Evolutionary conservation across 2,888 invertebrate species (phyloP).

Genomic region (Priocnemis perturbator): DNA sequence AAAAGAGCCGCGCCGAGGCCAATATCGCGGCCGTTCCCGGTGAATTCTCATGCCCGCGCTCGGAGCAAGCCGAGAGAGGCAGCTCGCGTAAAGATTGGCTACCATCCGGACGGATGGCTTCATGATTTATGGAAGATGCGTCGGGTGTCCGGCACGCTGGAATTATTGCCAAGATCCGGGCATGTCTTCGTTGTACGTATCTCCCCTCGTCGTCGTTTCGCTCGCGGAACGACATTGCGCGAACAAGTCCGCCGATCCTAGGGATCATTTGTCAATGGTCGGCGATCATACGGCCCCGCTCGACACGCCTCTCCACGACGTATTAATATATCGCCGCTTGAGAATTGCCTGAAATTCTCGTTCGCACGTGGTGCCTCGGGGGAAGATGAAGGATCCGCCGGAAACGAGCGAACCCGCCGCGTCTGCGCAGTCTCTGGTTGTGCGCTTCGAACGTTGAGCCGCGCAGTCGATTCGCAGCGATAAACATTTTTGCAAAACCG

Average conservation of each 20-base stretch:
- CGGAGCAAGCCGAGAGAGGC: too few species aligned
- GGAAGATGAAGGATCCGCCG: neutral
- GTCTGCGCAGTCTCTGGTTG: too few species aligned
- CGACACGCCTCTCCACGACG: slow-evolving; percentile 5
- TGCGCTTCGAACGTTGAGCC: too few species aligned
- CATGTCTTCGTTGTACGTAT: slow-evolving; percentile 35
- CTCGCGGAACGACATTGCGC: slow-evolving; percentile 6
- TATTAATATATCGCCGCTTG: slow-evolving; percentile 5
- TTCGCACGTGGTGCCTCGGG: slow-evolving; percentile 1
- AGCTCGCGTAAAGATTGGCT: neutral
- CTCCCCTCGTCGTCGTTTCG: neutral
- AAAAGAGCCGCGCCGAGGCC: too few species aligned
- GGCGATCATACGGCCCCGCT: neutral
- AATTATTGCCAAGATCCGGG: slow-evolving; percentile 48
- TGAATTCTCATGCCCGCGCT: too few species aligned
- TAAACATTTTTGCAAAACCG: too few species aligned
- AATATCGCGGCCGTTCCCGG: too few species aligned
- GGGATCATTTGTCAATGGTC: slow-evolving; percentile 7
- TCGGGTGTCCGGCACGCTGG: slow-evolving; percentile 49
- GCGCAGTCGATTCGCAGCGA: too few species aligned
- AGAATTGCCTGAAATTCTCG: slow-evolving; percentile 3
- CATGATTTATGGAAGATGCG: slow-evolving; percentile 63
- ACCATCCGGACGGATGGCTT: slow-evolving; percentile 43
- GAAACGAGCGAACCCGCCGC: neutral
- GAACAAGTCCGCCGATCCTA: neutral